Evolutionary conservation across 2,888 invertebrate genomes (phyloP).

Genomic region (Tiliacea citrago): DNA sequence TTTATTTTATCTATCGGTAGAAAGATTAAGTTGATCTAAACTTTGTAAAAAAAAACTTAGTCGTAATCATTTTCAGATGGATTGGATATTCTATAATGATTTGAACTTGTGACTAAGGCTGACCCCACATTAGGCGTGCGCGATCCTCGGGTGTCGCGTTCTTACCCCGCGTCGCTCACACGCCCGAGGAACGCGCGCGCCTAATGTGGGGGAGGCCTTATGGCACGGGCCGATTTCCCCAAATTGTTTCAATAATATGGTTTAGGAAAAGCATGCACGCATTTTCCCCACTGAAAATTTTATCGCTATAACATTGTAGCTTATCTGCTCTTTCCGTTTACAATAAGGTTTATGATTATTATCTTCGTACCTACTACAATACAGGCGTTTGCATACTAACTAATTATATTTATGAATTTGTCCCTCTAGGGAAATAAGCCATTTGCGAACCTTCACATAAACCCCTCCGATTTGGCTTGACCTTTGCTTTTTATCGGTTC

Average conservation of each 20-base stretch:
- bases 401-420: constrained; percentile 26
- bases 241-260: background rate
- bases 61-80: background rate
- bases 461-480: constrained; percentile 29
- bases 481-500: constrained; percentile 57
- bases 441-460: constrained; percentile 47
- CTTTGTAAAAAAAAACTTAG: background rate
- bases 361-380: background rate
- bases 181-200: too few species aligned
- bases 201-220: too few species aligned
- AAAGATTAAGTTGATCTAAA: background rate
- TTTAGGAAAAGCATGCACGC: background rate
- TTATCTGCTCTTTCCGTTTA: constrained; percentile 6
- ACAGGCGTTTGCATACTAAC: constrained; percentile 34
- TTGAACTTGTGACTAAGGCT: too few species aligned
- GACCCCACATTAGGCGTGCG: too few species aligned
- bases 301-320: constrained; percentile 8
- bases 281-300: background rate
- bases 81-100: background rate
- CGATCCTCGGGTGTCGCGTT: too few species aligned
- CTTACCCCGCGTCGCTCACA: too few species aligned
- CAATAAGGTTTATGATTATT: constrained; percentile 31
- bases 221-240: background rate
- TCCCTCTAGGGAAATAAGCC: constrained; percentile 52
- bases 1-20: constrained; percentile 26